Evolutionary conservation across 2,888 invertebrate genomes (phyloP).

Genomic region (Emesis furor): DNA sequence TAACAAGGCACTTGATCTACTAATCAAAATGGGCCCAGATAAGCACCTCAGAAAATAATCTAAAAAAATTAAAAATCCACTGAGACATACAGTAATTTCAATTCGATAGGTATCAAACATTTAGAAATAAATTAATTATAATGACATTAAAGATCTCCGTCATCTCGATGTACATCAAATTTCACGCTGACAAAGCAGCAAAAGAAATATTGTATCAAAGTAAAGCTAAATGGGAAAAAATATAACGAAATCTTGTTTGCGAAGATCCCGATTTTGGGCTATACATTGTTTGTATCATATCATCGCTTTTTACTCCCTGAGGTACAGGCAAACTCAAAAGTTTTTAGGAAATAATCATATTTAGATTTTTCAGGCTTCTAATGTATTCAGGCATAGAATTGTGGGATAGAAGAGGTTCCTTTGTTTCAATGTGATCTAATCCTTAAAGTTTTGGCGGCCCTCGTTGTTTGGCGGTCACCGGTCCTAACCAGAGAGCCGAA

Average conservation of each 20-base stretch:
- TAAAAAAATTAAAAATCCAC: too few species aligned
- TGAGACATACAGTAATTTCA: too few species aligned
- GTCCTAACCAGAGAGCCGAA: too few species aligned
- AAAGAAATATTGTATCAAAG: constrained; percentile 21
- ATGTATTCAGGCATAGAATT: background rate
- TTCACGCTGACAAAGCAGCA: constrained; percentile 14
- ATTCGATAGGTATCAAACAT: too few species aligned
- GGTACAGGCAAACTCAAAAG: background rate
- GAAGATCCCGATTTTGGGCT: constrained; percentile 24
- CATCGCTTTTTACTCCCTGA: constrained; percentile 11
- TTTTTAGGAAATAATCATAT: background rate
- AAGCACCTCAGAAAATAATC: too few species aligned
- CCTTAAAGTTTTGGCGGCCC: too few species aligned
- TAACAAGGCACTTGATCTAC: too few species aligned
- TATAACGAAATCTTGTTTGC: constrained; percentile 23
- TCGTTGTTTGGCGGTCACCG: too few species aligned
- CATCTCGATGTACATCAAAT: background rate
- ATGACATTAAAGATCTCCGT: background rate
- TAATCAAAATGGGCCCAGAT: too few species aligned
- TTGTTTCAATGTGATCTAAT: too few species aligned
- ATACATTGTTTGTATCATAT: constrained; percentile 22
- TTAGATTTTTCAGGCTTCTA: constrained; percentile 10
- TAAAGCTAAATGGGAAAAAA: constrained; percentile 24
- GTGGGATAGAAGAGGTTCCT: too few species aligned
- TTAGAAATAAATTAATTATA: background rate